Base-by-base conservation (phyloP, 2,797 vertebrate species). In the Mycteria americana region DNA sequence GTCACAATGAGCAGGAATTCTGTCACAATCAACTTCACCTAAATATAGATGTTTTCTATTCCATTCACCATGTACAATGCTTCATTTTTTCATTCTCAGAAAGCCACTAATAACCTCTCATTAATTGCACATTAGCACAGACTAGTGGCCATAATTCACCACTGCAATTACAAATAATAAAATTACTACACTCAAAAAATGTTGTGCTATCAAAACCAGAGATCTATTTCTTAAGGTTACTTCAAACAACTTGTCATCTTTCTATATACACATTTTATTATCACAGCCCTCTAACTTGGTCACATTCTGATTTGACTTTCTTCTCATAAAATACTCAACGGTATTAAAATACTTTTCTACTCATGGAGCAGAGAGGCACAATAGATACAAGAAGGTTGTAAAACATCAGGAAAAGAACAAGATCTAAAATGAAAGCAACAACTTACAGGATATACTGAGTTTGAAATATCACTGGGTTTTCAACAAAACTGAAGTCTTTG, bases 111-210 rank as follows among this genome's bases (percentile, higher is more conserved):
- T 25, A 76, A 65, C 18, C 10, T 31, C 59, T 59, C 56, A 95
- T 96, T 78, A 94, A 75, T 4, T 94, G 87, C 72, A 85, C 85
- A 73, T 69, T 64, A 95, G 97, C 95, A 96, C 97, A 96, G 95
- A 96, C 97, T 97, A 97, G 96, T 79, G 97, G 95, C 70, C 57
- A 76, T 27, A 90, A 84, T 53, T 77, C 60, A 93, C 62, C 69
- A 95, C 30, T 96, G 70, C 96, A 97, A 31, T 39, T 67, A 60
- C 3, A 46, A 7, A 9, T 19, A 78, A 74, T 43, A 78, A 68
- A 62, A 84, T 37, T 8, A 65, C 16, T 43, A 56, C 8, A 64
- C 15, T 48, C 31, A 72, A 53, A 64, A 92, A 78, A 8, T 1
- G 0, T 15, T 43, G 5, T 9, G 18, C 33, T 75, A n/a, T 24